phyloP scores from a whole-genome alignment of 2,797 vertebrate species.

The Myotis daubentonii region DNA sequence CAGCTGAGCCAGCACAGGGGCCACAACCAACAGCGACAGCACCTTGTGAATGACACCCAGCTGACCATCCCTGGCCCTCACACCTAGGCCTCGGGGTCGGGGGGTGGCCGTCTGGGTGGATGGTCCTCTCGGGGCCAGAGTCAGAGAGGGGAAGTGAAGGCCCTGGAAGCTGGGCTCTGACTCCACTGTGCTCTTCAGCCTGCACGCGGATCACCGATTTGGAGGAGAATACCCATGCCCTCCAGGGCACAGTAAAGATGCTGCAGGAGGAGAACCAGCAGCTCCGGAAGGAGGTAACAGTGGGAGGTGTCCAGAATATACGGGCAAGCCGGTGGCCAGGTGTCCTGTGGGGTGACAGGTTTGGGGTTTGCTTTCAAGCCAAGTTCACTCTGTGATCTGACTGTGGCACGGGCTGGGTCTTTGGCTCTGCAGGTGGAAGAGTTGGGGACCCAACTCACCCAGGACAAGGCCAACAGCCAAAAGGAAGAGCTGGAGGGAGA shows the following conservation, averaged over 20 bases:
- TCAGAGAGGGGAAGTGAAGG: too few relatives aligned
- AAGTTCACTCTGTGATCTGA: background rate
- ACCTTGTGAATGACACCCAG: too few relatives aligned
- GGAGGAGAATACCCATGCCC: constrained; percentile 96
- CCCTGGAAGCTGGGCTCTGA: background rate
- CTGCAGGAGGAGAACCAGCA: constrained; percentile 94
- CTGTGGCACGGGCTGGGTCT: background rate
- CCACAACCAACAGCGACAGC: too few relatives aligned
- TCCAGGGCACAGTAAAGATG: constrained; percentile 92
- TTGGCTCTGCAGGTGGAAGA: constrained; percentile 89
- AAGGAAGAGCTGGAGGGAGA: constrained; percentile 95
- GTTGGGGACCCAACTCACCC: constrained; percentile 76
- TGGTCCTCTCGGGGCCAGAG: too few relatives aligned
- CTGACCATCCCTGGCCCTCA: too few relatives aligned
- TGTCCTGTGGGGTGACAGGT: fast-evolving
- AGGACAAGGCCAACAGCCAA: constrained; percentile 94
- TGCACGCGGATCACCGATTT: constrained; percentile 93
- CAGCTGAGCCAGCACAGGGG: too few relatives aligned
- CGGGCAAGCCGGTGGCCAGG: fast-evolving
- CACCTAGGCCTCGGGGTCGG: too few relatives aligned
- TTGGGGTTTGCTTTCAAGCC: background rate
- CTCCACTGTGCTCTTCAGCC: constrained; percentile 77
- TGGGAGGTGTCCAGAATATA: too few relatives aligned
- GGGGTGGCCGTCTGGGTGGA: too few relatives aligned
- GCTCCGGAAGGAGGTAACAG: constrained; percentile 92